Evolutionary conservation across 30 jellyfish, hydroid and myxozoan species (phyloP).

Genomic region (Aurelia sp.): DNA sequence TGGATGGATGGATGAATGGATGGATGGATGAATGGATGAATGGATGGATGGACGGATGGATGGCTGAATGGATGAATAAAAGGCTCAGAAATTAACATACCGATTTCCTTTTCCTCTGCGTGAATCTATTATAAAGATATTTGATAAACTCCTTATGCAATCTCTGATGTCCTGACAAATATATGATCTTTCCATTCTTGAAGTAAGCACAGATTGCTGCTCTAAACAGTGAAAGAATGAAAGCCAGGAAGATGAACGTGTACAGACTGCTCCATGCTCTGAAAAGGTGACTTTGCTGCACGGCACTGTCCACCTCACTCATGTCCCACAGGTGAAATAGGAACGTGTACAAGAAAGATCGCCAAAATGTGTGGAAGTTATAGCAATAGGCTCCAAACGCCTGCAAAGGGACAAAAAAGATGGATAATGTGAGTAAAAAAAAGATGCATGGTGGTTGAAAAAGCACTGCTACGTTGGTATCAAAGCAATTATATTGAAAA

Average conservation of each 20-base stretch:
- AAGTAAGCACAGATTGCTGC: conserved; percentile 30
- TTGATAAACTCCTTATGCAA: conserved; percentile 19
- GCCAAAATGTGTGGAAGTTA: conserved; percentile 57
- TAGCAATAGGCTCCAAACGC: conserved; percentile 46
- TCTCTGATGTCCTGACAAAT: conserved; percentile 2
- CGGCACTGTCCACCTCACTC: not conserved
- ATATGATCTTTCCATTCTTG: conserved; percentile 38
- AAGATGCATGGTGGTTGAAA: no score
- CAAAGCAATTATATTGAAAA: no score
- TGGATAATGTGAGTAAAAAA: no score
- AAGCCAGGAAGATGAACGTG: not conserved
- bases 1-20: no score
- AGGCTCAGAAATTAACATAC: not conserved
- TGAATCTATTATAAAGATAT: conserved; percentile 22
- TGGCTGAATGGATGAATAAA: not conserved
- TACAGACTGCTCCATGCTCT: conserved; percentile 29
- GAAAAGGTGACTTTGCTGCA: conserved; percentile 2
- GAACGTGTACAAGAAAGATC: conserved; percentile 38
- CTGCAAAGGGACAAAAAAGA: not conserved
- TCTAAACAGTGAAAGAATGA: conserved; percentile 39
- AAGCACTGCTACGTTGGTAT: no score
- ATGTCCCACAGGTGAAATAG: conserved; percentile 14
- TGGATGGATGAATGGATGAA: not conserved
- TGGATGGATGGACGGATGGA: no score
- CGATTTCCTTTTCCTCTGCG: conserved; percentile 30